Percentiles rank a stretch among this genome's conserved stretches.
Evolutionary conservation across 2,113 vertebrate genomes (phyloP).

Genomic region (Seriola rivoliana): DNA sequence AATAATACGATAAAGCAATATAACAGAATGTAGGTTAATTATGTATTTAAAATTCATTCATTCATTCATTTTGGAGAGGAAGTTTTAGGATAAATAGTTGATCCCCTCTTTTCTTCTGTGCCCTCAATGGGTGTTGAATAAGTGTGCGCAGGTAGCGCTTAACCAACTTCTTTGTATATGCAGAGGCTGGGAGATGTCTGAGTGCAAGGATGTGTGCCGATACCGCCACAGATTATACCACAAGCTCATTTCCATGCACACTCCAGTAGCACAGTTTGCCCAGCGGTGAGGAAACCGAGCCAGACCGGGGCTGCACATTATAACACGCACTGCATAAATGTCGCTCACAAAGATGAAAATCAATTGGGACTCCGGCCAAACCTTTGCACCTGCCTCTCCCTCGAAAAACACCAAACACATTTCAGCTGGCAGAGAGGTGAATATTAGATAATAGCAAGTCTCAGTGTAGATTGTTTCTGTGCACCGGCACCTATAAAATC

Average conservation of each 20-base stretch:
- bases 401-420: conserved; percentile 46
- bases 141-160: conserved; percentile 42
- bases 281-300: conserved; percentile 39
- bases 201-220: conserved; percentile 37
- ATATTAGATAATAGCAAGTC: conserved; percentile 18
- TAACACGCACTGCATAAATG: conserved; percentile 54
- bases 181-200: conserved; percentile 38
- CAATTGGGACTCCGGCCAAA: conserved; percentile 53
- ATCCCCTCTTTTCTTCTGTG: conserved; percentile 27
- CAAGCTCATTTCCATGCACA: conserved; percentile 63
- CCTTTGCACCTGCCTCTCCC: conserved; percentile 55
- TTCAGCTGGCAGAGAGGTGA: conserved; percentile 21
- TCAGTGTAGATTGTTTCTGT: conserved; percentile 21
- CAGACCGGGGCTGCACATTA: conserved; percentile 48
- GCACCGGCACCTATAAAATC: not conserved
- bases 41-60: conserved; percentile 59
- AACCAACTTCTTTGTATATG: conserved; percentile 49
- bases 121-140: conserved; percentile 50
- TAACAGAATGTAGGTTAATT: conserved; percentile 63
- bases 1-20: conserved; percentile 42
- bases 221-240: conserved; percentile 53
- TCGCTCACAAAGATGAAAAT: conserved; percentile 63
- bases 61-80: conserved; percentile 27
- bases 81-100: conserved; percentile 52
- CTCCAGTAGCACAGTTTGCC: conserved; percentile 48